Evolutionary conservation across 1,140 invertebrate genomes (phyloP).

Genomic region (Aphelinus certus): DNA sequence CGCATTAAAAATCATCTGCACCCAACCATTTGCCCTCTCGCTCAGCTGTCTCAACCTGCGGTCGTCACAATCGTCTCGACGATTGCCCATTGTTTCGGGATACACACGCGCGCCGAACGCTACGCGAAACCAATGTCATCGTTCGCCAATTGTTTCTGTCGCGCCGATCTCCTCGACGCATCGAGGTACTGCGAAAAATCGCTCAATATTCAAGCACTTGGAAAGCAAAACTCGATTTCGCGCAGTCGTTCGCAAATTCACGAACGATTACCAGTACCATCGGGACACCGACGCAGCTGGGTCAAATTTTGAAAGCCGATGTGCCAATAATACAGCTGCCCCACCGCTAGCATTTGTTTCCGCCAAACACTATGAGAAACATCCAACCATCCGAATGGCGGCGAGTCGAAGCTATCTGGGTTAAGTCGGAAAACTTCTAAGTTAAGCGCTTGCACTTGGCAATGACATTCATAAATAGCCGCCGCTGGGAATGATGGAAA

Average conservation of each 20-base stretch:
- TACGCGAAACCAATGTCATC: too few relatives aligned
- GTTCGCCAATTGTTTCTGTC: too few relatives aligned
- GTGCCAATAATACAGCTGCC: neutral
- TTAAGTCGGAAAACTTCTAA: conserved; percentile 18
- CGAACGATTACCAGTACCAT: too few relatives aligned
- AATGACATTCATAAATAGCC: conserved; percentile 13
- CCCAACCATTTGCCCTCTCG: neutral
- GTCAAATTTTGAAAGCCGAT: too few relatives aligned
- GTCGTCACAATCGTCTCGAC: neutral
- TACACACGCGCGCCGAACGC: too few relatives aligned
- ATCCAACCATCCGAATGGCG: neutral
- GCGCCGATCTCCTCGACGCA: too few relatives aligned
- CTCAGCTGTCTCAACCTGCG: neutral
- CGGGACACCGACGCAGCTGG: too few relatives aligned
- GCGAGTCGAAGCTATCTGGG: conserved; percentile 12
- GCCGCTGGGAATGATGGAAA: neutral
- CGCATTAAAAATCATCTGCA: neutral
- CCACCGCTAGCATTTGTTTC: neutral
- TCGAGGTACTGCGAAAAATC: too few relatives aligned
- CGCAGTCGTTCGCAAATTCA: too few relatives aligned
- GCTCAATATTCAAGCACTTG: too few relatives aligned
- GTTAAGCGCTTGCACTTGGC: conserved; percentile 12
- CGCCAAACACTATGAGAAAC: neutral
- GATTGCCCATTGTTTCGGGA: neutral
- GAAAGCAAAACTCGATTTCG: too few relatives aligned